These are phyloP conservation scores for Hassar affinis DNA, from an alignment of 2,113 vertebrate genomes.

Conservation along the genomic window DNA sequence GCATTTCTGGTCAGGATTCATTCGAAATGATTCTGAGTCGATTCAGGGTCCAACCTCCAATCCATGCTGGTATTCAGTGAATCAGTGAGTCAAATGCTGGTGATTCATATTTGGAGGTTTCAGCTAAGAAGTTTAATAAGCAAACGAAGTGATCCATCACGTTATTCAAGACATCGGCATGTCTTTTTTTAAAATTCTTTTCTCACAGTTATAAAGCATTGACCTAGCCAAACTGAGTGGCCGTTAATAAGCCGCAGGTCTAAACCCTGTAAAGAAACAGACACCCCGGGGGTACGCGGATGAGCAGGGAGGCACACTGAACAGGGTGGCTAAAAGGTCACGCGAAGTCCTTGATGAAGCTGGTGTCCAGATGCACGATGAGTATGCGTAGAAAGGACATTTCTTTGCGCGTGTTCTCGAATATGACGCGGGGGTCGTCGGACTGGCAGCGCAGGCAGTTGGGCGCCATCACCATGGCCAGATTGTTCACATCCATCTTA, in stretches of 20 bases:
- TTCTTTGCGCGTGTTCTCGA: slow-evolving; percentile 80
- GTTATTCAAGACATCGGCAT: slow-evolving; percentile 5
- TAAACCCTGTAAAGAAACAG: neutral
- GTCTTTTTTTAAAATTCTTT: neutral
- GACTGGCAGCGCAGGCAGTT: slow-evolving; percentile 82
- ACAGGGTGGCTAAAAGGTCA: slow-evolving; percentile 60
- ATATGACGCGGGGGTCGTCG: slow-evolving; percentile 76
- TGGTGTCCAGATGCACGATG: slow-evolving; percentile 80
- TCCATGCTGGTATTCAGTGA: slow-evolving; percentile 10
- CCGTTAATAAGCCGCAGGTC: neutral
- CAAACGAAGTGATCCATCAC: neutral
- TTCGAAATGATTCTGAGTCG: neutral
- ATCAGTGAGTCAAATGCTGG: slow-evolving; percentile 29
- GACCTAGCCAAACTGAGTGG: neutral
- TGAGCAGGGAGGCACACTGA: neutral
- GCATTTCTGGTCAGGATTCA: slow-evolving; percentile 14
- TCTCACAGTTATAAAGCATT: neutral
- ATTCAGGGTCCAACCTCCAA: neutral
- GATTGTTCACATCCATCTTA: slow-evolving; percentile 83
- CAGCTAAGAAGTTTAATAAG: neutral
- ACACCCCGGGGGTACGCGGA: neutral
- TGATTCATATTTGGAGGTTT: slow-evolving; percentile 16
- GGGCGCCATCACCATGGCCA: slow-evolving; percentile 84
- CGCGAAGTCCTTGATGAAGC: slow-evolving; percentile 71
- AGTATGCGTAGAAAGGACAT: slow-evolving; percentile 81